Evolutionary conservation across 2,888 invertebrate species (phyloP), one percentile per base, ranked within the genome.

Genomic region (Erebia palarica): DNA sequence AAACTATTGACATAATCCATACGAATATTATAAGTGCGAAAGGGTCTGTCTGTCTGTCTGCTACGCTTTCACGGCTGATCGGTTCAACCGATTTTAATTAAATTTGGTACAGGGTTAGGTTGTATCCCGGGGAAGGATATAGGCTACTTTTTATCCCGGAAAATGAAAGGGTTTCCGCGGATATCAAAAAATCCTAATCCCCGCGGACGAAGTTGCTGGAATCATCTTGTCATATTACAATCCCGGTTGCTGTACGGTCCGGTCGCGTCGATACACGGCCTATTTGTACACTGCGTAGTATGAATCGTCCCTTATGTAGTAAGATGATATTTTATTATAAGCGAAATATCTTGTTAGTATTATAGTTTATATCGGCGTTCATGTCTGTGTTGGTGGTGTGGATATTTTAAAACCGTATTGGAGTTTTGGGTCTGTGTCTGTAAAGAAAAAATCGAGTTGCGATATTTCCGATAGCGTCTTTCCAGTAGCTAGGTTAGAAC

Each of bases 301-400:
- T 55, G 10, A 18, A 3, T 55, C 18, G 8, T 18, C 60, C 65
- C n/a, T 51, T 59, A 66, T 51, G 61, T 70, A 70, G 60, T 71
- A 69, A 58, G 66, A 71, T 63, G n/a, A 69, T 71, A 69, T 69
- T 71, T 73, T 71, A 73, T 61, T 65, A 73, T 65, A 71, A 71
- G 73, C 57, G 66, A 61, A 71, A 68, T 64, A 57, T 71, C 60
- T 65, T 61, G 61, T 65, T 73, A 58, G 70, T 27, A 36, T 36
- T 36, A 36, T 36, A 63, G 49, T 59, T 68, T 73, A 65, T 70
- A 70, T 68, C 16, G 71, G 59, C 64, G n/a, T 51, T n/a, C 51
- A 55, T 16, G 60, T 68, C 65, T 60, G 64, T 55, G 47, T 60
- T 36, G 65, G 27, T 51, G 44, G 11, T 68, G 51, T 27, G 47